phyloP scores from a whole-genome alignment of 1,140 invertebrate genomes.

The Neodiprion fabricii region DNA sequence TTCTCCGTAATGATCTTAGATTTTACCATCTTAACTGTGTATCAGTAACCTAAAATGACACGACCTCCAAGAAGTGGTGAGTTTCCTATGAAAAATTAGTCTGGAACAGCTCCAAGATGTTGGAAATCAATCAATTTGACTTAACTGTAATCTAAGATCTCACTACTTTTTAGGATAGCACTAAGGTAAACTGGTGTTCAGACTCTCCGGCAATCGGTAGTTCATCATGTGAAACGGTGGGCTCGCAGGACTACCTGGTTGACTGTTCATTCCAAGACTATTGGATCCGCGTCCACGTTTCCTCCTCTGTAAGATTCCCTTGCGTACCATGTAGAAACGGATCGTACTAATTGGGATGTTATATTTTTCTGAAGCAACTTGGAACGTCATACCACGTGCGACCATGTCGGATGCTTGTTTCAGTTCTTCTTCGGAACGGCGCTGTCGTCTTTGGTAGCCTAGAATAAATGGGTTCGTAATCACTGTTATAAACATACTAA shows the following conservation, averaged over 20 bases:
- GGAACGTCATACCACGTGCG: slow-evolving; percentile 79
- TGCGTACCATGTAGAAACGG: slow-evolving; percentile 82
- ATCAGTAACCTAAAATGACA: too few species aligned
- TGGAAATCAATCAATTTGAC: slow-evolving; percentile 46
- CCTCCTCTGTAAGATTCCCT: slow-evolving; percentile 77
- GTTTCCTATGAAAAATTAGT: slow-evolving; percentile 29
- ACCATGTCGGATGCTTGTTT: slow-evolving; percentile 81
- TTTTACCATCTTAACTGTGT: neutral
- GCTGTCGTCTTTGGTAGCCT: slow-evolving; percentile 65
- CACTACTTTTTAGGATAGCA: slow-evolving; percentile 46
- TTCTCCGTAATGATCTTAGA: neutral
- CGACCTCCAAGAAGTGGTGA: too few species aligned
- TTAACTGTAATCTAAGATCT: slow-evolving; percentile 50
- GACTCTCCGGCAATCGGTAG: slow-evolving; percentile 70
- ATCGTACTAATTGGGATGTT: slow-evolving; percentile 86
- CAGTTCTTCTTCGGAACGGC: slow-evolving; percentile 75
- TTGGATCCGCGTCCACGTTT: slow-evolving; percentile 69
- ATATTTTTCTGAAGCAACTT: slow-evolving; percentile 82
- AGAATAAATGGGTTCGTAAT: neutral
- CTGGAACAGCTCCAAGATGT: slow-evolving; percentile 47
- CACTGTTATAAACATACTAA: too few species aligned
- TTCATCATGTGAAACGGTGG: slow-evolving; percentile 77
- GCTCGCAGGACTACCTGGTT: slow-evolving; percentile 66
- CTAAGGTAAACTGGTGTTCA: slow-evolving; percentile 62
- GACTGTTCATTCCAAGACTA: slow-evolving; percentile 53